Evolutionary conservation across 2,888 invertebrate species (phyloP), one percentile per base, ranked within the genome.

Genomic region (Papilio gigon): DNA sequence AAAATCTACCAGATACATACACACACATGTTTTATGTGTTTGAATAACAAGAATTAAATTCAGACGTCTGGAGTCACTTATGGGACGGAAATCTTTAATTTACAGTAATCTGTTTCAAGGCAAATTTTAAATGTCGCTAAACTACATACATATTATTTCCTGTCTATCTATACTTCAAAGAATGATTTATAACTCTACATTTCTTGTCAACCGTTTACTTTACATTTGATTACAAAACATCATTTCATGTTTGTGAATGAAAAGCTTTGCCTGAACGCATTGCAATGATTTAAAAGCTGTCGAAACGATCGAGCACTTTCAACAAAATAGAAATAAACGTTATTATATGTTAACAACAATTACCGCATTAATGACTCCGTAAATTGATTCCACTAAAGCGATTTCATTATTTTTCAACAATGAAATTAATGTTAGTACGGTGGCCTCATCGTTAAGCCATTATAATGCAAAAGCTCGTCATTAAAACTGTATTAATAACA

Each of bases 401-500:
- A 80, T 82, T 82, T 80, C 78, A 80, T 80, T 78, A 76, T 78
- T 76, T 75, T 77, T 70, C 44, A 61, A 65, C 65, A 56, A 69
- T 65, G 61, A 69, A 69, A 65, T 69, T 69, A 69, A 65, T 69
- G 65, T 69, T 61, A 50, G 56, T 60, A 80, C 81, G 76, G 82
- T 80, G 80, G 81, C 80, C 82, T 71, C 77, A 81, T 83, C 80
- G 84, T 86, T 81, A 85, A 81, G 77, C 75, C 75, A 85, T 87
- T 84, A 82, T 76, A 83, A 84, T 12, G 47, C 83, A 82, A 86
- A 87, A 84, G 84, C 78, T 78, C 77, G 78, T 80, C 77, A 85
- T 88, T 86, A 87, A 86, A 86, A 84, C 71, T 75, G 77, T 80
- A 83, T 86, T 84, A 88, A 86, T 84, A 87, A 85, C 83, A 83